Base-by-base conservation (phyloP, 2,113 vertebrate species). In the Clupea harengus region DNA sequence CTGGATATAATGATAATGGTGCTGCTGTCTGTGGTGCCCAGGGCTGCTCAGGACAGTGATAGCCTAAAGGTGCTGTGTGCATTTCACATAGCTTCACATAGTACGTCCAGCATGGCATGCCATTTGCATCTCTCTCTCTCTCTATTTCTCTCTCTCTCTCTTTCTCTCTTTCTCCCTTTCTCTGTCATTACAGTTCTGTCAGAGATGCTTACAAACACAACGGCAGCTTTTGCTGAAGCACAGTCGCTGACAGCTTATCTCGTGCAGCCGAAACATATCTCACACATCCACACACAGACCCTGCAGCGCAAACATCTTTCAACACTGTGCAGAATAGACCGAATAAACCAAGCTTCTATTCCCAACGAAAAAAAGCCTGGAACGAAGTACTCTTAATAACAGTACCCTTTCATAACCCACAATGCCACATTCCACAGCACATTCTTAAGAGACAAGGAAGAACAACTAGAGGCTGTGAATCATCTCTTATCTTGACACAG, bases 61-160 rank as follows among this genome's bases (percentile, higher is more conserved):
- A 18, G 28, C 60, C 81, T 60, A 50, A 81, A 85, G 44, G 84
- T 83, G 67, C 45, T 45, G 67, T 25, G 32, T 83, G 82, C 44
- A 6, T 86, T 83, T 82, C 25, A 82, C 15, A 22, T 25, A 22
- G 46, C 82, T 39, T 49, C 44, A 45, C 7, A 10, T 13, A 28
- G 11, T 4, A 67, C 15, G 28, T 72, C 64, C 20, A 28, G 11
- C 22, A 67, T 32, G 28, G 32, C 64, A 8, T 72, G 25, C 32
- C 10, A 72, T 72, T 32, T 72, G n/a, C 28, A 25, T 72, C 25
- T 72, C 8, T 32, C 25, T 28, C 25, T 72, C 25, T 32, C n/a
- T 28, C 25, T 28, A 17, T 11, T 20, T 22, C 50, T 22, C 9
- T 18, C 46, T 85, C 7, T 45, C 45, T 50, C 45, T 78, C 45